These are phyloP conservation scores for Melinaea menophilus DNA, from an alignment of 2,888 invertebrate species.

Conservation along the genomic window DNA sequence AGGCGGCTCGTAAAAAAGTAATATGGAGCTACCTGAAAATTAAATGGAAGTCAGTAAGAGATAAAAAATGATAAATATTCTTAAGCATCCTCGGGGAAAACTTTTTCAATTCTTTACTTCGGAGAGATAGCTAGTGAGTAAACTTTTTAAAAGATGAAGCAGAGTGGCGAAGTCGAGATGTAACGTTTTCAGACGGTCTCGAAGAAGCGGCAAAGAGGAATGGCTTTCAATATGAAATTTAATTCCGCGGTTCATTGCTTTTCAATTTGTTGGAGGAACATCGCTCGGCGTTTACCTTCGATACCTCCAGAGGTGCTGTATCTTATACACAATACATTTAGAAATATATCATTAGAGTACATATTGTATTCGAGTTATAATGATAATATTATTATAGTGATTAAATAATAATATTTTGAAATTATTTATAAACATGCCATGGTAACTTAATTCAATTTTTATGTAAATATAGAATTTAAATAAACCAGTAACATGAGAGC, in stretches of 20 bases:
- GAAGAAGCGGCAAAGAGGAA: slow-evolving; percentile 77
- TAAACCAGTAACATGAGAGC: too few relatives aligned
- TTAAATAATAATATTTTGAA: too few relatives aligned
- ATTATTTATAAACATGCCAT: too few relatives aligned
- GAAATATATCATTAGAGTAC: slow-evolving; percentile 16
- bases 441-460: too few relatives aligned
- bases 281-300: slow-evolving; percentile 66
- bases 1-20: slow-evolving; percentile 31
- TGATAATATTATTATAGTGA: too few relatives aligned
- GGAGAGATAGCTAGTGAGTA: slow-evolving; percentile 39
- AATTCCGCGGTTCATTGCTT: slow-evolving; percentile 83
- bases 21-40: slow-evolving; percentile 31
- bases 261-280: slow-evolving; percentile 78
- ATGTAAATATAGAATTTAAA: too few relatives aligned
- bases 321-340: slow-evolving; percentile 15
- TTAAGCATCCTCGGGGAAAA: slow-evolving; percentile 24
- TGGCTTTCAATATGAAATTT: slow-evolving; percentile 83
- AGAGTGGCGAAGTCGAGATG: slow-evolving; percentile 70
- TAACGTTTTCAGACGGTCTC: slow-evolving; percentile 69
- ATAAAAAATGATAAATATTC: slow-evolving; percentile 31
- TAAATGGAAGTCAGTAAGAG: slow-evolving; percentile 29
- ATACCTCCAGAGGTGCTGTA: slow-evolving; percentile 57
- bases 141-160: slow-evolving; percentile 65
- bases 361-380: background rate
- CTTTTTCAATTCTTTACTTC: slow-evolving; percentile 32